Conservation (phyloP, 1,140 invertebrate species). For the Mercenaria mercenaria region DNA sequence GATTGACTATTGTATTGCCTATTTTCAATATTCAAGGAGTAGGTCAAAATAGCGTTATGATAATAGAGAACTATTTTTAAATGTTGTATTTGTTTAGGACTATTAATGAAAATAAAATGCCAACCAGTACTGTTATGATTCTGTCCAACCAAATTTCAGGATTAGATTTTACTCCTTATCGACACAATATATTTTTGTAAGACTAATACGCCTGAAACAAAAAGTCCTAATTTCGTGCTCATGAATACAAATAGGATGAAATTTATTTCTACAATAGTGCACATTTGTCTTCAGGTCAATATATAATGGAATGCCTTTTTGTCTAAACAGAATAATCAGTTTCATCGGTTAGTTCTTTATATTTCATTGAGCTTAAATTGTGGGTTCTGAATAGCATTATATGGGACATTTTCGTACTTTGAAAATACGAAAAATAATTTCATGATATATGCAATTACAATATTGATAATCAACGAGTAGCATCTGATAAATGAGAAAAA, state of each 20-base stretch:
- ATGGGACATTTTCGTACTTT: not conserved
- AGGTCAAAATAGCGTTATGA: too few relatives aligned
- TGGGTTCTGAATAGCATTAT: constrained; percentile 25
- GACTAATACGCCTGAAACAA: too few relatives aligned
- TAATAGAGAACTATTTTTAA: too few relatives aligned
- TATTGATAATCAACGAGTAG: constrained; percentile 39
- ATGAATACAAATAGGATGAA: constrained; percentile 29
- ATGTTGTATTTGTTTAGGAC: too few relatives aligned
- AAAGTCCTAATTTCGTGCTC: not conserved
- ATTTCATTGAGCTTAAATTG: constrained; percentile 35
- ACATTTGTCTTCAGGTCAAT: constrained; percentile 30
- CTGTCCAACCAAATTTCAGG: too few relatives aligned
- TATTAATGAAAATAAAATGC: too few relatives aligned
- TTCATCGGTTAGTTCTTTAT: constrained; percentile 46
- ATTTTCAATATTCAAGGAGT: too few relatives aligned
- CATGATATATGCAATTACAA: not conserved
- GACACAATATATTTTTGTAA: too few relatives aligned
- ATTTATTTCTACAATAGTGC: not conserved
- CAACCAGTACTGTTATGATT: too few relatives aligned
- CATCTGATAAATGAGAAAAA: too few relatives aligned
- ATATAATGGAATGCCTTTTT: constrained; percentile 7
- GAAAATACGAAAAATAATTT: constrained; percentile 44
- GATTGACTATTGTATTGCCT: too few relatives aligned
- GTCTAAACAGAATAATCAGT: constrained; percentile 9
- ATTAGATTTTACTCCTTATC: too few relatives aligned